Evolutionary conservation across 53 echinoderm and acorn worm species (phyloP).

Genomic region (Holothuria scabra): DNA sequence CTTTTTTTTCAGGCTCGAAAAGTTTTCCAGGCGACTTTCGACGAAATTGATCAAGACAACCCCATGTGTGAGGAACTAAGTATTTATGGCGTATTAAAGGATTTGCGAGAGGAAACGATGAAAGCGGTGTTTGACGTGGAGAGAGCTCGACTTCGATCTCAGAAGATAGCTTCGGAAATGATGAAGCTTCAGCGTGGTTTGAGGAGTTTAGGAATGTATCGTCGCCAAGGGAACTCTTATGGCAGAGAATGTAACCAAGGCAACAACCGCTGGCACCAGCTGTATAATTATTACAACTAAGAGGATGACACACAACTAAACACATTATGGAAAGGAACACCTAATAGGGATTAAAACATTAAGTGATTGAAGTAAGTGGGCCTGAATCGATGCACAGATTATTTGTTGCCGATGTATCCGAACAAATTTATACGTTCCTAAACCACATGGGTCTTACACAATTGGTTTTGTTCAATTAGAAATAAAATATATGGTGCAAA

Average conservation of each 20-base stretch:
- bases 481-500: too few species aligned
- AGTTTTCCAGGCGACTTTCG: constrained; percentile 31
- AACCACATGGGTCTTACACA: too few species aligned
- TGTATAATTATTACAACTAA: constrained; percentile 11
- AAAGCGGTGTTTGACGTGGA: constrained; percentile 43
- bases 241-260: constrained; percentile 3
- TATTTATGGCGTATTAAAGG: constrained; percentile 38
- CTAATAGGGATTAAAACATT: too few species aligned
- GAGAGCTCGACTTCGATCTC: constrained; percentile 37
- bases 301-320: not conserved
- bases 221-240: not conserved
- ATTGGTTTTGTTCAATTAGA: too few species aligned
- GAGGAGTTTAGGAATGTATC: constrained; percentile 33
- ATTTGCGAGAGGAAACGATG: constrained; percentile 31
- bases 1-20: not conserved
- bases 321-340: not conserved
- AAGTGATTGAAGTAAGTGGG: too few species aligned
- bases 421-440: too few species aligned
- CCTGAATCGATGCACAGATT: too few species aligned
- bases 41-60: constrained; percentile 26
- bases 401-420: too few species aligned
- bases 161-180: constrained; percentile 35
- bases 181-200: constrained; percentile 19
- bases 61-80: constrained; percentile 21
- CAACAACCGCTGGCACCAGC: not conserved